These are phyloP conservation scores for Pitta sordida DNA, from an alignment of 2,113 vertebrate genomes.

Conservation along the genomic window DNA sequence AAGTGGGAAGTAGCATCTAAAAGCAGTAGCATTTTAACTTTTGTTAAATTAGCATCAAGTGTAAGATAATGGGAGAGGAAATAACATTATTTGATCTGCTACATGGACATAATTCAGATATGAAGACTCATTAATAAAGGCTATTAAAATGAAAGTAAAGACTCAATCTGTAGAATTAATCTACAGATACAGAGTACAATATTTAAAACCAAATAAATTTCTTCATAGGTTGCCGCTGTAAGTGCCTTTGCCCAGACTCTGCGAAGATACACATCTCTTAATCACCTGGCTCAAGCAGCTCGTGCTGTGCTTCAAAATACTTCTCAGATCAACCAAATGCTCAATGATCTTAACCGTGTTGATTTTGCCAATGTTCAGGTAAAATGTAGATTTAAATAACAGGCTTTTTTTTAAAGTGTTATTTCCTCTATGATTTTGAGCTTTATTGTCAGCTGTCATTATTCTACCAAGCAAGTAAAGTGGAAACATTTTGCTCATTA, in stretches of 20 bases:
- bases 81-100: constrained; percentile 28
- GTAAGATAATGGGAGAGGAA: neutral
- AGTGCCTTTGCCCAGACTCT: constrained; percentile 98
- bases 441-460: neutral
- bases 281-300: constrained; percentile 98
- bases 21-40: neutral
- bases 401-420: neutral
- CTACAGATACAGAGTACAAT: neutral
- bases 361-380: constrained; percentile 99
- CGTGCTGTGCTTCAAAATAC: constrained; percentile 98
- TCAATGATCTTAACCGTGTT: constrained; percentile 97
- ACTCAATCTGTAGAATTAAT: neutral
- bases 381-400: constrained; percentile 4
- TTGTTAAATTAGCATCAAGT: neutral
- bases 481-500: neutral
- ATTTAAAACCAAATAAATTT: neutral
- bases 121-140: neutral
- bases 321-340: constrained; percentile 99
- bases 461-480: neutral
- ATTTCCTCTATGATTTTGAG: neutral
- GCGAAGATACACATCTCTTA: constrained; percentile 97
- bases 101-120: neutral
- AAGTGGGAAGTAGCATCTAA: neutral
- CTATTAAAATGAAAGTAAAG: neutral
- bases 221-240: constrained; percentile 89